A percentile compares a stretch with the other conserved stretches of the same genome.
phyloP scores from a whole-genome alignment of 2,888 invertebrate species.

The Monochamus alternatus region DNA sequence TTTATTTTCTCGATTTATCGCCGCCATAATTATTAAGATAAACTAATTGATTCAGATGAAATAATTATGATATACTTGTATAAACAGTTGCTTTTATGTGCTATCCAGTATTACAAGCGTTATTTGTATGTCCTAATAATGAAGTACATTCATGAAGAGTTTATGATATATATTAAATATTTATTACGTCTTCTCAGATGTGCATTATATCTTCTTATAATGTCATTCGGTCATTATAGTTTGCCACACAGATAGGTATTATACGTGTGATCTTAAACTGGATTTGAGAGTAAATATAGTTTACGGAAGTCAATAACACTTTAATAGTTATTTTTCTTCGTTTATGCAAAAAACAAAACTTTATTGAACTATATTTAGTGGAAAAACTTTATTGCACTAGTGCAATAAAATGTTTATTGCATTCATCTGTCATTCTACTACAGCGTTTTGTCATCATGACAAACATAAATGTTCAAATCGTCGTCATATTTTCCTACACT shows the following conservation, averaged over 20 bases:
- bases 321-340: no score
- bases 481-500: no score
- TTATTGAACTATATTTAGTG: no score
- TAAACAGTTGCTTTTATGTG: constrained; percentile 36
- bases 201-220: constrained; percentile 18
- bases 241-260: constrained; percentile 14
- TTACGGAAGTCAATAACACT: background rate
- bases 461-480: no score
- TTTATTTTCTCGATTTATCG: constrained; percentile 37
- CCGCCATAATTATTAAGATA: constrained; percentile 33
- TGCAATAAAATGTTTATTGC: no score
- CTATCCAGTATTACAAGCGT: constrained; percentile 29
- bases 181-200: constrained; percentile 20
- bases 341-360: no score
- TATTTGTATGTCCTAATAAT: constrained; percentile 34
- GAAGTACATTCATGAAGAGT: constrained; percentile 31
- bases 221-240: constrained; percentile 18
- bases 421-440: no score
- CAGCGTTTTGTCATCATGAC: no score
- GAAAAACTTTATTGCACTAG: no score
- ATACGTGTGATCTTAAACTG: background rate
- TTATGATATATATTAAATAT: constrained; percentile 31
- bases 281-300: background rate
- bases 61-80: constrained; percentile 30
- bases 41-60: constrained; percentile 35